Evolutionary conservation across 37 sponge, comb jelly and placozoan genomes (phyloP).

Genomic region (Agelas oroides): DNA sequence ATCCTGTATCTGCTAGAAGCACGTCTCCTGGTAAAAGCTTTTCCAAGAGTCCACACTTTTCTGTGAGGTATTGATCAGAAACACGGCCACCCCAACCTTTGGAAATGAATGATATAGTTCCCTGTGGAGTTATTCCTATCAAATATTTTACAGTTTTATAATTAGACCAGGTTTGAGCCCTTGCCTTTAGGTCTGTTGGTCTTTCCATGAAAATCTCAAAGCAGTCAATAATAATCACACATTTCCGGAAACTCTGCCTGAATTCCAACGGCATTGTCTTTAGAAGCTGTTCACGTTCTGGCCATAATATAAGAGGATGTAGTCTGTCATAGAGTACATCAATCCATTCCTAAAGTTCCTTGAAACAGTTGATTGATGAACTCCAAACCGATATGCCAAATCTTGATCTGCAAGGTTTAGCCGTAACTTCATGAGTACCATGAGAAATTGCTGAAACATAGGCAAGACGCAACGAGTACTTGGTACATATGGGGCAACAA

Average conservation of each 20-base stretch:
- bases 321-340: no score
- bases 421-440: no score
- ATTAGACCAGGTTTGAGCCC: constrained; percentile 60
- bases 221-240: no score
- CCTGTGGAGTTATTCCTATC: constrained; percentile 57
- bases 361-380: constrained; percentile 36
- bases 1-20: constrained; percentile 70
- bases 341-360: constrained; percentile 6
- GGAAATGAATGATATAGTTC: constrained; percentile 48
- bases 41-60: constrained; percentile 63
- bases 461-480: constrained; percentile 4
- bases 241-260: constrained; percentile 19
- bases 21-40: constrained; percentile 25
- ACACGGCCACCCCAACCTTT: constrained; percentile 76
- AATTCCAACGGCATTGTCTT: constrained; percentile 73
- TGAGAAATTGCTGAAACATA: no score
- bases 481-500: constrained; percentile 27
- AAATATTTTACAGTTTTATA: constrained; percentile 52
- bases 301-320: constrained; percentile 53
- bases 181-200: constrained; percentile 42
- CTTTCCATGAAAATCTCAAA: constrained; percentile 68
- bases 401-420: constrained; percentile 3
- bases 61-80: constrained; percentile 63
- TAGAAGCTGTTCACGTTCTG: no score
- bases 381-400: constrained; percentile 29